Evolutionary conservation across 92 coral and sea anemone genomes (phyloP), one percentile per base, ranked within the genome.

Genomic region (Zoanthus sociatus): DNA sequence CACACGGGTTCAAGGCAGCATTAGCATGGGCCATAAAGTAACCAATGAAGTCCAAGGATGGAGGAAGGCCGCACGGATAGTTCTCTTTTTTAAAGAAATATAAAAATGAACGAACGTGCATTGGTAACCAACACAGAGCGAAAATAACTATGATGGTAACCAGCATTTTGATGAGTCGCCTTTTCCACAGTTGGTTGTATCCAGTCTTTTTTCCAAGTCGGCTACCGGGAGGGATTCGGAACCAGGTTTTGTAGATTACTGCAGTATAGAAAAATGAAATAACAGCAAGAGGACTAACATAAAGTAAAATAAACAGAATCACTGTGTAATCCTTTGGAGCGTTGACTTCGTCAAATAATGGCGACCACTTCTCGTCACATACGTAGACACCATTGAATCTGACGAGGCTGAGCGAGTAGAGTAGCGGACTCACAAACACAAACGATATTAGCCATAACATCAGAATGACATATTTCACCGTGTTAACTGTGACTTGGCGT

Each of bases 51-150:
- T 81, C 85, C 75, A 81, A 31, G 26, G 67, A 81, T 13, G 47
- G 75, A 12, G 85, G 85, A 4, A 66, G 17, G 9, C 85, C 85
- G 50, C 85, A 81, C 11, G 84, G 84, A n/a, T 78, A 78, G 32
- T 67, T 70, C 5, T 81, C 85, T 66, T 71, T 81, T 18, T 31
- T 81, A 60, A 81, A 81, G 85, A 81, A 81, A 48, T 81, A 81
- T 6, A 81, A 75, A 63, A 81, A 81, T 6, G 85, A 81, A 54
- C 85, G 85, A n/a, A 81, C 85, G 85, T 81, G 85, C 85, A 81
- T 81, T 0, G 85, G 85, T 47, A 81, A 42, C 85, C 85, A 81
- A 14, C 85, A 81, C 17, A 81, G 60, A 12, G 85, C 85, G 21
- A 81, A 81, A 17, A 81, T 73, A 21, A 67, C 37, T 11, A 81